Evolutionary conservation across 2,888 invertebrate species (phyloP).

Genomic region (Lasioglossum villosulum): DNA sequence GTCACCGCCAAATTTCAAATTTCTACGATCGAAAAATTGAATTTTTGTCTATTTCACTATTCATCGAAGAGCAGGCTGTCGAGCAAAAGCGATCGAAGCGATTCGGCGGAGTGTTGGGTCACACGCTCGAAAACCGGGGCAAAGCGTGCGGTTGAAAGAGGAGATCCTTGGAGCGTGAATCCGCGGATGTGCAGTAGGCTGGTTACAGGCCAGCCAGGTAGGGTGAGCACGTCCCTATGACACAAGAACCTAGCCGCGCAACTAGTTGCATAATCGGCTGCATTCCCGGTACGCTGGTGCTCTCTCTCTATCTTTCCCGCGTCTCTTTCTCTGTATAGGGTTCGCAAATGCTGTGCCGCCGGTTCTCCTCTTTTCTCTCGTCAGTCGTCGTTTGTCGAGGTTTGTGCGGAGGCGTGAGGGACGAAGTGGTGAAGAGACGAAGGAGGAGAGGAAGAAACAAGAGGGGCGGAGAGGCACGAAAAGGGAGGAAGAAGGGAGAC

Average conservation of each 20-base stretch:
- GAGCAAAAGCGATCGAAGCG: neutral
- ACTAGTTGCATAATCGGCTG: conserved; percentile 76
- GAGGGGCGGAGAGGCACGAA: neutral
- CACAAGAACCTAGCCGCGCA: conserved; percentile 75
- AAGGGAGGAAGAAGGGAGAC: conserved; percentile 32
- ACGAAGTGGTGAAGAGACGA: neutral
- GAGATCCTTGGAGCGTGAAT: conserved; percentile 47
- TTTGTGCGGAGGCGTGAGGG: conserved; percentile 7
- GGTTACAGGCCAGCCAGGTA: conserved; percentile 30
- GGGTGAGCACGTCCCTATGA: conserved; percentile 63
- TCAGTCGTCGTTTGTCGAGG: neutral
- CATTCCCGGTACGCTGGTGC: conserved; percentile 64
- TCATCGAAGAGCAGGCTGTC: neutral
- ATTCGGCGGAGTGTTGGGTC: neutral
- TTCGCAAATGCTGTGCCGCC: conserved; percentile 38
- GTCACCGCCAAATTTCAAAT: too few species aligned
- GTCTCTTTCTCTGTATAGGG: conserved; percentile 14
- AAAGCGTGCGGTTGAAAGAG: conserved; percentile 24
- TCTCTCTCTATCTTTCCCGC: neutral
- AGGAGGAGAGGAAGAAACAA: conserved; percentile 10
- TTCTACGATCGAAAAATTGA: too few species aligned
- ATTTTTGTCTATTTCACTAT: too few species aligned
- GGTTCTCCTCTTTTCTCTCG: neutral
- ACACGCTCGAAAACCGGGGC: conserved; percentile 14
- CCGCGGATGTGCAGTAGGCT: conserved; percentile 35